Percentiles rank a stretch among this genome's conserved stretches.
Evolutionary conservation across 2,888 invertebrate genomes (phyloP).

Genomic region (Ophion slaviceki): DNA sequence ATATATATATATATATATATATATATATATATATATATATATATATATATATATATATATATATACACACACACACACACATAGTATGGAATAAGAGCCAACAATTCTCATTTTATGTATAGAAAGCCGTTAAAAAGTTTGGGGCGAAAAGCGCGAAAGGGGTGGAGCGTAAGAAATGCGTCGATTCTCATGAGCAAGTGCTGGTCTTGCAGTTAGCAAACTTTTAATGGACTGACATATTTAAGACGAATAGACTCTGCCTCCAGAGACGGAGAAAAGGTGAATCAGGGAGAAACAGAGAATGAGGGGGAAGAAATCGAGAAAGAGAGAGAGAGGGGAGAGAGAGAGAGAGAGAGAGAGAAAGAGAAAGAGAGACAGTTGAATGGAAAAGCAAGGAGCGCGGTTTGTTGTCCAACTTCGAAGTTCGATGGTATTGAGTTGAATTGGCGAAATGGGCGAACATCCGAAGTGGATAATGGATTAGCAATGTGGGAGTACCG

Average conservation of each 20-base stretch:
- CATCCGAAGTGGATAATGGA: slow-evolving; percentile 65
- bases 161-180: slow-evolving; percentile 61
- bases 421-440: slow-evolving; percentile 51
- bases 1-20: slow-evolving; percentile 35
- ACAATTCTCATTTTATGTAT: slow-evolving; percentile 48
- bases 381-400: slow-evolving; percentile 37
- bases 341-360: slow-evolving; percentile 15
- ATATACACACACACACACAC: background rate
- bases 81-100: slow-evolving; percentile 1
- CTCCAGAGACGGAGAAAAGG: slow-evolving; percentile 48
- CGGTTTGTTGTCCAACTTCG: slow-evolving; percentile 65
- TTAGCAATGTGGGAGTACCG: slow-evolving; percentile 50
- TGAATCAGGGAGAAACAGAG: slow-evolving; percentile 45
- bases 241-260: slow-evolving; percentile 67
- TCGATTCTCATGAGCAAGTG: slow-evolving; percentile 66
- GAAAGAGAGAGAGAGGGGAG: slow-evolving; percentile 5
- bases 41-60: slow-evolving; percentile 35
- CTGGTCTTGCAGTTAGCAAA: slow-evolving; percentile 73
- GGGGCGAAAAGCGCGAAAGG: slow-evolving; percentile 45
- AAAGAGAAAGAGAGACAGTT: slow-evolving; percentile 16
- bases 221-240: slow-evolving; percentile 78
- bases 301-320: slow-evolving; percentile 21
- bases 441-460: slow-evolving; percentile 65
- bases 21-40: slow-evolving; percentile 41
- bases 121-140: slow-evolving; percentile 60